Percentiles rank a stretch among this genome's conserved stretches.
phyloP scores from a whole-genome alignment of 2,113 vertebrate species.

The Ailurus styani region DNA sequence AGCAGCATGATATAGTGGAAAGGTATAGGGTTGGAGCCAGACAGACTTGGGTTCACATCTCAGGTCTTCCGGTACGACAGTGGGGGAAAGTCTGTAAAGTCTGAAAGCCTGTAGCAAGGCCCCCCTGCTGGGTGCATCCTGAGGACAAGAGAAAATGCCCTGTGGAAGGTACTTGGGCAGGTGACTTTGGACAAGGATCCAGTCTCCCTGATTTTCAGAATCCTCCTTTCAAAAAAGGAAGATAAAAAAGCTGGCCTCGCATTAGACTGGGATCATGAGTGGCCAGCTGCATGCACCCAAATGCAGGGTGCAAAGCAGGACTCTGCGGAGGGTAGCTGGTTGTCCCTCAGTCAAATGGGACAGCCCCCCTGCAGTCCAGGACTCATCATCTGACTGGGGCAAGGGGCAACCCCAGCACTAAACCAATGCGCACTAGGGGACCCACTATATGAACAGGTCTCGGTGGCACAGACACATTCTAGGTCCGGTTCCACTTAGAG shows the following conservation, averaged over 20 bases:
- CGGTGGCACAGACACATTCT: neutral
- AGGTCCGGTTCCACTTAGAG: neutral
- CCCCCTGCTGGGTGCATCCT: fast-evolving
- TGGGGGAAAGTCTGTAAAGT: fast-evolving
- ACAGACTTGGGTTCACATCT: neutral
- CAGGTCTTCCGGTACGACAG: neutral
- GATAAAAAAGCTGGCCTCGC: neutral
- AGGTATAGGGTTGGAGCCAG: neutral
- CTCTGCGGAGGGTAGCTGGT: neutral
- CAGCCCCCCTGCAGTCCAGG: fast-evolving
- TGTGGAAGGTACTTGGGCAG: fast-evolving
- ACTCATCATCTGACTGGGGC: fast-evolving
- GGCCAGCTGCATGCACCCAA: fast-evolving
- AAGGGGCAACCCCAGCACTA: fast-evolving
- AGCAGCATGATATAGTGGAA: neutral
- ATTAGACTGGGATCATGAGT: too few species aligned
- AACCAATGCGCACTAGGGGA: fast-evolving
- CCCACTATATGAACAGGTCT: too few species aligned
- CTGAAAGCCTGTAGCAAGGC: neutral
- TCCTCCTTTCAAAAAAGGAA: neutral
- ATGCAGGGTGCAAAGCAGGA: neutral
- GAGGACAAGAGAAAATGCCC: neutral
- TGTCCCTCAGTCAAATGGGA: neutral
- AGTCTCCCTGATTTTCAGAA: neutral
- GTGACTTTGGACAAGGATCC: neutral